Conservation (phyloP, 2,888 invertebrate species). For the Carpatolechia fugitivella region DNA sequence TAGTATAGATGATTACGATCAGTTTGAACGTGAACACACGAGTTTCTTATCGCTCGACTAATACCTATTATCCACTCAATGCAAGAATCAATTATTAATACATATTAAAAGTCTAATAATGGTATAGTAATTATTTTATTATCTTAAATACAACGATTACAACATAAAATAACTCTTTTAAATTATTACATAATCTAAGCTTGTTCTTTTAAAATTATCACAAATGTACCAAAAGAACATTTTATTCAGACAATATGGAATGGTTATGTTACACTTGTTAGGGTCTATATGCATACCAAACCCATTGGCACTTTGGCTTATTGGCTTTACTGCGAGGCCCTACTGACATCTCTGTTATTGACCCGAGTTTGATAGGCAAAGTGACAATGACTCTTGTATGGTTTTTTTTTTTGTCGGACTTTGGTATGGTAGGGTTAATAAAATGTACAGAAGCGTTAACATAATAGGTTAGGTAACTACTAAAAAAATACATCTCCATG, state of each 20-base stretch:
- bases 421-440: slow-evolving; percentile 41
- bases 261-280: slow-evolving; percentile 41
- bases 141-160: slow-evolving; percentile 75
- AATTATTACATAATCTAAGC: slow-evolving; percentile 55
- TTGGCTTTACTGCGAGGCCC: too few species aligned
- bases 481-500: too few species aligned
- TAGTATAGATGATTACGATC: too few species aligned
- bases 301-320: neutral
- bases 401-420: slow-evolving; percentile 23
- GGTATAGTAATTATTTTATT: slow-evolving; percentile 57
- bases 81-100: too few species aligned
- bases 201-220: slow-evolving; percentile 73
- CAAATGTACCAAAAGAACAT: slow-evolving; percentile 60
- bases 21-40: too few species aligned
- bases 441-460: slow-evolving; percentile 27
- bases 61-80: too few species aligned
- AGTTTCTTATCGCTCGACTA: too few species aligned
- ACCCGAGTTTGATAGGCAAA: neutral
- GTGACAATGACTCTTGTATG: neutral
- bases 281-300: neutral
- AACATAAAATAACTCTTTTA: slow-evolving; percentile 74
- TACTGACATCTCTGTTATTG: too few species aligned
- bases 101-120: slow-evolving; percentile 21
- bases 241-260: slow-evolving; percentile 64
- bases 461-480: slow-evolving; percentile 31